Evolutionary conservation across 2,888 invertebrate genomes (phyloP).

Genomic region (Anoncus sp.): DNA sequence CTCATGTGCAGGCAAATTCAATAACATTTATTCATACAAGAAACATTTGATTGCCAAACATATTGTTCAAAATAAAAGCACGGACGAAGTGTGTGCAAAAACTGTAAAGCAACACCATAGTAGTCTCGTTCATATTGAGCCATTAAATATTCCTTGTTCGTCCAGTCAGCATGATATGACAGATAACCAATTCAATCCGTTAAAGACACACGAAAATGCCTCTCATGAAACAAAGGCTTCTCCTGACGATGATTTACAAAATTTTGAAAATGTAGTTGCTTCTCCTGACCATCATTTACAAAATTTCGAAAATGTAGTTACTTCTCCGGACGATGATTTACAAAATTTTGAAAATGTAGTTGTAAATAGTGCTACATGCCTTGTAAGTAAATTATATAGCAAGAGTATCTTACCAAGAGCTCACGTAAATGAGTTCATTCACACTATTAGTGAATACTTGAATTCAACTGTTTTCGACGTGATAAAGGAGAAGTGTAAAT

Average conservation of each 20-base stretch:
- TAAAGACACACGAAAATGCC: background rate
- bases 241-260: background rate
- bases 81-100: background rate
- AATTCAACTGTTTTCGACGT: background rate
- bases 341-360: background rate
- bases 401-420: background rate
- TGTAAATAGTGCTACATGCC: background rate
- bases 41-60: background rate
- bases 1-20: conserved; percentile 1
- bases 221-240: background rate
- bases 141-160: background rate
- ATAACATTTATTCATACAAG: conserved; percentile 10
- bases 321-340: no score
- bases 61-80: background rate
- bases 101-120: background rate
- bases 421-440: background rate
- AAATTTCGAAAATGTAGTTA: no score
- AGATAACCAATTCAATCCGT: background rate
- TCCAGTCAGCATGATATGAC: background rate
- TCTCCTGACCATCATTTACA: no score
- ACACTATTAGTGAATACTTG: background rate
- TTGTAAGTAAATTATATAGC: background rate
- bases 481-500: background rate
- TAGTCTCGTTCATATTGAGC: background rate
- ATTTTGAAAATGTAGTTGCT: no score